A percentile compares a stretch with the other conserved stretches of the same genome.
phyloP scores from a whole-genome alignment of 2,797 vertebrate genomes.

The Cyclura pinguis region DNA sequence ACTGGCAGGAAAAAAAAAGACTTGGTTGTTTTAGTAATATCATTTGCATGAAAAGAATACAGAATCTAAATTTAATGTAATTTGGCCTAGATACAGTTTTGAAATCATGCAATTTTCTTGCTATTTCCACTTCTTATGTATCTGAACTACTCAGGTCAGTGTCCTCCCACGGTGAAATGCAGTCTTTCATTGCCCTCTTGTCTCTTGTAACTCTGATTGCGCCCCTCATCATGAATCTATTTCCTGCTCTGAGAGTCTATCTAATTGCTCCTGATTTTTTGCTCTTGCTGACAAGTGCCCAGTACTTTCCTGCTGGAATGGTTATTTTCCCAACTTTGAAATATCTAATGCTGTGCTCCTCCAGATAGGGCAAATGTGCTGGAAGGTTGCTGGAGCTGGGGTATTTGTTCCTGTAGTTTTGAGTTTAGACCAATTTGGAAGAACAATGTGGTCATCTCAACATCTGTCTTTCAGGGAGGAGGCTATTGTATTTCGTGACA shows the following conservation, averaged over 20 bases:
- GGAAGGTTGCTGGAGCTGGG: no score
- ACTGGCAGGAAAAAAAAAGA: not conserved
- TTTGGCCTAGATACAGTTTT: slow-evolving; percentile 42
- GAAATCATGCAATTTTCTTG: slow-evolving; percentile 13
- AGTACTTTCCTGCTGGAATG: slow-evolving; percentile 1
- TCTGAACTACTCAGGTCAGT: slow-evolving; percentile 3
- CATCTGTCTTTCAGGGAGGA: not conserved
- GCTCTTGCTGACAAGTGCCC: slow-evolving; percentile 31
- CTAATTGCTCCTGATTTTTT: slow-evolving; percentile 42
- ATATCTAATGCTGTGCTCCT: slow-evolving; percentile 10
- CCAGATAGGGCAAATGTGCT: no score
- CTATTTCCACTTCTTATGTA: slow-evolving; percentile 5
- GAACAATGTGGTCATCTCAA: slow-evolving; percentile 30
- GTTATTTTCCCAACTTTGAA: slow-evolving; percentile 30
- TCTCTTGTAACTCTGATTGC: slow-evolving; percentile 25
- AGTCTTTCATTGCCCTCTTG: slow-evolving; percentile 33
- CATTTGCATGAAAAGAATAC: slow-evolving; percentile 15
- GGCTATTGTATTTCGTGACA: slow-evolving; percentile 7
- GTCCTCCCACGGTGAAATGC: slow-evolving; percentile 9
- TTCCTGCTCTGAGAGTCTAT: slow-evolving; percentile 27
- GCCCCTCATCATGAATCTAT: slow-evolving; percentile 28
- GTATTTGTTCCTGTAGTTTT: no score
- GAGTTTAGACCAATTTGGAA: no score
- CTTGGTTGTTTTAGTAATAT: not conserved
- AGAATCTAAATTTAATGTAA: slow-evolving; percentile 19